These are phyloP conservation scores for Peucedramus taeniatus DNA, from an alignment of 2,113 vertebrate species.

Conservation along the genomic window DNA sequence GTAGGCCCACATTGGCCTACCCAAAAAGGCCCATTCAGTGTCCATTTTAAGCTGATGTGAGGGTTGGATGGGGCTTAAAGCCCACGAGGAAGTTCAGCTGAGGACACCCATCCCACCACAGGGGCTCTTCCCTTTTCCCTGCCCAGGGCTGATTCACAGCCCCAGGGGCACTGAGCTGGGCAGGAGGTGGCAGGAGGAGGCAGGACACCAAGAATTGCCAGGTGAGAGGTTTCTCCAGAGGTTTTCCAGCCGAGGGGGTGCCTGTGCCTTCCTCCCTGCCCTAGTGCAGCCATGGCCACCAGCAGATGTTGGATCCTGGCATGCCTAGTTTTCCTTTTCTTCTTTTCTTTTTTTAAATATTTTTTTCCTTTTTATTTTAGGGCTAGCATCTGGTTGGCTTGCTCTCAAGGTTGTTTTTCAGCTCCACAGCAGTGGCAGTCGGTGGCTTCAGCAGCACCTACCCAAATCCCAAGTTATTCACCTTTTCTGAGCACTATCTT, in stretches of 20 bases:
- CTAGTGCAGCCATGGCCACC: not conserved
- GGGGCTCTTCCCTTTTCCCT: not conserved
- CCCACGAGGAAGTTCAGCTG: not conserved
- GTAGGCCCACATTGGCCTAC: too few species aligned
- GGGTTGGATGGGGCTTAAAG: not conserved
- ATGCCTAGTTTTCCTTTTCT: fast-evolving
- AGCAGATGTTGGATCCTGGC: not conserved
- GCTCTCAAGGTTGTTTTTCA: not conserved
- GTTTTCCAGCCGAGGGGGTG: not conserved
- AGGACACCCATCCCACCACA: not conserved
- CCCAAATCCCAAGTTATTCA: not conserved
- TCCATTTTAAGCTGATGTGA: not conserved
- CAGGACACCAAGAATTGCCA: not conserved
- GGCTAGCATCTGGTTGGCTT: not conserved
- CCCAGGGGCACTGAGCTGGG: too few species aligned
- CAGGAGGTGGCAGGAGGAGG: too few species aligned
- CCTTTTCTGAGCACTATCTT: fast-evolving
- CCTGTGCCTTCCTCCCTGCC: not conserved
- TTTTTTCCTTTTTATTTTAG: not conserved
- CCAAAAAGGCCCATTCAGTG: not conserved
- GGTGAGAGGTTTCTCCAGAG: not conserved
- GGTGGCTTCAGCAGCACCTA: not conserved
- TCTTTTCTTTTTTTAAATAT: too few species aligned
- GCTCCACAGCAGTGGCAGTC: not conserved
- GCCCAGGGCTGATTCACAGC: too few species aligned